Evolutionary conservation across 2,797 vertebrate species (phyloP).

Genomic region (Brotula barbata): DNA sequence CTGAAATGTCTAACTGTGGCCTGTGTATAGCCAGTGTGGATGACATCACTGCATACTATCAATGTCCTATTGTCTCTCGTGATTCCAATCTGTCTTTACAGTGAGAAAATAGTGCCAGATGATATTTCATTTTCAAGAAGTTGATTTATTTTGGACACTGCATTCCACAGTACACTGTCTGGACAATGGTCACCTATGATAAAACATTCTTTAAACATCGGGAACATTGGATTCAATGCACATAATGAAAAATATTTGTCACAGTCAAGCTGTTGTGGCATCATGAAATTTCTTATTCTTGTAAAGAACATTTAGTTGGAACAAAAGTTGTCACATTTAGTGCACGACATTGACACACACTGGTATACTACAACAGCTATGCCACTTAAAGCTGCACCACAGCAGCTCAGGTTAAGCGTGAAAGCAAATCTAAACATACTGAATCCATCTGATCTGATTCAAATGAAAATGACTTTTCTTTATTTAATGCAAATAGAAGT

Average conservation of each 20-base stretch:
- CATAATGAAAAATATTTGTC: conserved; percentile 65
- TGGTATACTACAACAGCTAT: conserved; percentile 59
- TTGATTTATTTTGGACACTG: conserved; percentile 75
- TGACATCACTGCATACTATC: no score
- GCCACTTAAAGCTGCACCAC: conserved; percentile 35
- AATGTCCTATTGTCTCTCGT: no score
- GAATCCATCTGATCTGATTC: conserved; percentile 14
- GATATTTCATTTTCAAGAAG: conserved; percentile 55
- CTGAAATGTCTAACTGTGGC: no score
- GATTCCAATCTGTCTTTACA: no score
- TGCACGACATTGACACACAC: conserved; percentile 70
- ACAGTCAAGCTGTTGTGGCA: conserved; percentile 59
- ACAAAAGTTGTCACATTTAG: conserved; percentile 68
- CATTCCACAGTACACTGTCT: conserved; percentile 66
- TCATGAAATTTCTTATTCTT: conserved; percentile 49
- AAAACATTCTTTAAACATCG: conserved; percentile 64
- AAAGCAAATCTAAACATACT: conserved; percentile 32
- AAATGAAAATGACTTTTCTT: conserved; percentile 13
- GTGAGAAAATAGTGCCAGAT: no score
- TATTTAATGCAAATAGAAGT: not conserved
- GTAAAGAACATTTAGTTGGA: conserved; percentile 69
- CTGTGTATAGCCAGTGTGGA: no score
- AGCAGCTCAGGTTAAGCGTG: conserved; percentile 15
- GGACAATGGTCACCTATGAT: conserved; percentile 72
- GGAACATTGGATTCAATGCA: conserved; percentile 62